Evolutionary conservation across 2,888 invertebrate species (phyloP), one percentile per base, ranked within the genome.

Genomic region (Agriopis aurantiaria): DNA sequence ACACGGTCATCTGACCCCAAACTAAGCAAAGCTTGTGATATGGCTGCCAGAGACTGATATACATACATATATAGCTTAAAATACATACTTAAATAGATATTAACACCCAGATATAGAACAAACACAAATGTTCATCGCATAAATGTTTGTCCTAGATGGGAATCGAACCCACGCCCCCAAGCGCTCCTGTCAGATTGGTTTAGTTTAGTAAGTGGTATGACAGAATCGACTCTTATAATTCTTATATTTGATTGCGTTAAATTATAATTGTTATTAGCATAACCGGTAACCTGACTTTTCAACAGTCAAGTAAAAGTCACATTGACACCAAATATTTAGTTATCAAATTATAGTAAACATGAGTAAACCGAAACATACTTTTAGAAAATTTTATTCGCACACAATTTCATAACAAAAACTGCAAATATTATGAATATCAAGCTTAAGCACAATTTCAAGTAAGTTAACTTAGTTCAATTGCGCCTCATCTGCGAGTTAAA

Each of bases 401-500:
- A 8, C 6, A 46, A 46, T 33, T 0, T 33, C 33, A 46, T 48
- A 58, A 23, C 45, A 57, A 33, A 12, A 46, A 17, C 14, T 46
- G 23, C 33, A 46, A 46, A n/a, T 23, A 46, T 23, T 45, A 33
- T 9, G 7, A 23, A 23, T 33, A 0, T 12, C 8, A 58, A 58
- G 45, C 41, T 49, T 10, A n/a, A 49, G 14, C 14, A 49, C 8
- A 8, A 33, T 23, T 49, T 14, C 1, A 49, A 3, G 33, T 17
- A 33, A 40, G 46, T 33, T 23, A 49, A 43, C 52, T 52, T 53
- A n/a, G 56, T 45, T 61, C 49, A 51, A 51, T 57, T 46, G 17
- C 46, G 49, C 4, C 10, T 57, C 52, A 65, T 51, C 49, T 52
- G 56, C 43, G 46, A 3, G 14, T 55, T 65, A 48, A 58, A 53